phyloP scores from a whole-genome alignment of 2,113 vertebrate species.

The Scolopax mira region DNA sequence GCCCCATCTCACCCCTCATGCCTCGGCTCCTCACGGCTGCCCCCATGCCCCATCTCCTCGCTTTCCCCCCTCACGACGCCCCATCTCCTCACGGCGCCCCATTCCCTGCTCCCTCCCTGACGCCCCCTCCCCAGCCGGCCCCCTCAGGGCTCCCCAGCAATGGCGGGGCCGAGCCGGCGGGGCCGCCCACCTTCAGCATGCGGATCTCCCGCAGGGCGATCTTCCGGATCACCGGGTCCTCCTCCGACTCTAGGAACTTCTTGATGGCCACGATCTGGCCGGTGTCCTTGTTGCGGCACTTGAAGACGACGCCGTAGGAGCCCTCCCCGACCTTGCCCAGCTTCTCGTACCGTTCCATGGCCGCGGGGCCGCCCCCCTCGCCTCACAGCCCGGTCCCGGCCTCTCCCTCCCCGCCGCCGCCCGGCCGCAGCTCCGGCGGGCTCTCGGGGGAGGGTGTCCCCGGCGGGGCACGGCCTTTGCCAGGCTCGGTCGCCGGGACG shows the following conservation, averaged over 20 bases:
- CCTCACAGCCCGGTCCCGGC: neutral
- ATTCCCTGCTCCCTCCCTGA: neutral
- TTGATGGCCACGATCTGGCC: slow-evolving; percentile 95
- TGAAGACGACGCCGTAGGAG: slow-evolving; percentile 95
- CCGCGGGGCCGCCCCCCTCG: neutral
- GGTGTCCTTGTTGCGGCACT: slow-evolving; percentile 89
- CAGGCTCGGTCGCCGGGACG: neutral
- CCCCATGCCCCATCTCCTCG: too few species aligned
- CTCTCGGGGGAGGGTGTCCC: neutral
- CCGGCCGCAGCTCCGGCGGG: neutral
- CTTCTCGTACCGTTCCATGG: slow-evolving; percentile 96
- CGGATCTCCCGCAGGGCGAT: slow-evolving; percentile 92
- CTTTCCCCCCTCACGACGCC: too few species aligned
- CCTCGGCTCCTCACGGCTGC: too few species aligned
- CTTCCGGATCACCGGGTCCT: slow-evolving; percentile 92
- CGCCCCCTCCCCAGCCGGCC: neutral
- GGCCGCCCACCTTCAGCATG: slow-evolving; percentile 85
- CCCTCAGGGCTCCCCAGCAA: neutral
- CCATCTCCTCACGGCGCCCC: too few species aligned
- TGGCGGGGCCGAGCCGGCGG: neutral
- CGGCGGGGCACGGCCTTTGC: neutral
- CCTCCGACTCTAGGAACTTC: slow-evolving; percentile 94
- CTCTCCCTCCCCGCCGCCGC: too few species aligned
- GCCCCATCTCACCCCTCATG: too few species aligned
- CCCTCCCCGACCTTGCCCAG: slow-evolving; percentile 93